Evolutionary conservation across 2,888 invertebrate genomes (phyloP), one percentile per base, ranked within the genome.

Genomic region (Philonicus albiceps): DNA sequence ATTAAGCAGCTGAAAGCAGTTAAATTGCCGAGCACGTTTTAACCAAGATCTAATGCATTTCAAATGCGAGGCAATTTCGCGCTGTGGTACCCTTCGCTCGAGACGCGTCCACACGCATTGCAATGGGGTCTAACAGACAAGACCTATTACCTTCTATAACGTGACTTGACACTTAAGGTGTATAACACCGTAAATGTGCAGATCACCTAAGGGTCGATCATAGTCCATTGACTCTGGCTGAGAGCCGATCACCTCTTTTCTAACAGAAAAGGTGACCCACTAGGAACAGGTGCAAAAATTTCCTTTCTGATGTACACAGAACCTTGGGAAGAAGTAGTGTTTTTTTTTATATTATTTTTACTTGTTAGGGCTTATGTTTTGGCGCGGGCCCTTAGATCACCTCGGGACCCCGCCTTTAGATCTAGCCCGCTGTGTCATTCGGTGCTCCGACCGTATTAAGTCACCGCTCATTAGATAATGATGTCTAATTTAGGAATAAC

Each of bases 381-480:
- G 31, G 74, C n/a, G 74, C 74, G 81, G 81, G 27, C 40, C 43
- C 27, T 84, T 72, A 73, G 84, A 73, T 84, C 84, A 40, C 83
- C 64, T 37, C 37, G 31, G n/a, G 84, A 73, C 27, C 84, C 55
- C 55, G 31, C 40, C 72, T 37, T 73, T 73, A 73, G 84, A 73
- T 73, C 84, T 72, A 84, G 37, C 84, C 84, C 73, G 84, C 84
- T 73, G 84, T 84, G 84, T 84, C 84, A 72, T n/a, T 73, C 73
- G 22, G 27, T 84, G 73, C 73, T 43, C 43, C 73, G 84, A 37
- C 73, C 43, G 43, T 84, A 84, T 84, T 84, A 84, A 84, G 84
- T 84, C 84, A 84, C 84, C 27, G 73, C 84, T 84, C 84, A 84
- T 84, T 84, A 84, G 84, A 84, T 84, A 84, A 84, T 84, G 84